Percentiles rank a stretch among this genome's conserved stretches.
Conservation (phyloP, 2,888 invertebrate genomes). For the Thymelicus lineola region DNA sequence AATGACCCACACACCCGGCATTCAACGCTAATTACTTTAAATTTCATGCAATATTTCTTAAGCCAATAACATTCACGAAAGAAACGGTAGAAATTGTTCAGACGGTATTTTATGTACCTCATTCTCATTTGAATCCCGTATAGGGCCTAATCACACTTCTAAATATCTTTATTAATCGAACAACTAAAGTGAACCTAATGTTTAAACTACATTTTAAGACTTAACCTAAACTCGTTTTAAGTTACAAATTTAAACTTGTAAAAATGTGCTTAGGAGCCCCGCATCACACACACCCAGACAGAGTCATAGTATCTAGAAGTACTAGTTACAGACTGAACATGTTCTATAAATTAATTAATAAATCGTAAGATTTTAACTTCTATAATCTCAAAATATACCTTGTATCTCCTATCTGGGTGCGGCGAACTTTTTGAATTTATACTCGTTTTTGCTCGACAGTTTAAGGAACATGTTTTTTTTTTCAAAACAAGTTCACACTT, state of each 20-base stretch:
- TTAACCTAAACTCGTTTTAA: neutral
- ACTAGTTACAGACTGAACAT: neutral
- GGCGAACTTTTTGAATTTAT: conserved; percentile 5
- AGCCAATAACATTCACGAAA: conserved; percentile 37
- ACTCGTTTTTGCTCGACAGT: conserved; percentile 24
- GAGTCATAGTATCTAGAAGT: neutral
- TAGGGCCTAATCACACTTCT: conserved; percentile 63
- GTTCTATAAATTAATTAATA: too few relatives aligned
- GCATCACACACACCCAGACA: conserved; percentile 28
- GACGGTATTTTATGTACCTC: conserved; percentile 47
- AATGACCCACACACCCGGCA: conserved; percentile 70
- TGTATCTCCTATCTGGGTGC: conserved; percentile 5
- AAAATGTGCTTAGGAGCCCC: conserved; percentile 52
- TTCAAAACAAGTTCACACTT: too few relatives aligned
- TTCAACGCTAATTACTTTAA: conserved; percentile 43
- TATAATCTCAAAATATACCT: neutral
- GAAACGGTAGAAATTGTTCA: conserved; percentile 4
- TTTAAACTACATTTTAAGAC: neutral
- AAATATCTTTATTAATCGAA: neutral
- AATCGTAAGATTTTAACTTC: too few relatives aligned
- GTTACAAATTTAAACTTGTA: conserved; percentile 6
- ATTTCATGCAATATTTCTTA: conserved; percentile 45
- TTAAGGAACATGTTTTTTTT: neutral
- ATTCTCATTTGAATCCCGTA: conserved; percentile 80
- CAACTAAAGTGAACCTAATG: neutral